Evolutionary conservation across 2,888 invertebrate species (phyloP), one percentile per base, ranked within the genome.

Genomic region (Theretra japonica): DNA sequence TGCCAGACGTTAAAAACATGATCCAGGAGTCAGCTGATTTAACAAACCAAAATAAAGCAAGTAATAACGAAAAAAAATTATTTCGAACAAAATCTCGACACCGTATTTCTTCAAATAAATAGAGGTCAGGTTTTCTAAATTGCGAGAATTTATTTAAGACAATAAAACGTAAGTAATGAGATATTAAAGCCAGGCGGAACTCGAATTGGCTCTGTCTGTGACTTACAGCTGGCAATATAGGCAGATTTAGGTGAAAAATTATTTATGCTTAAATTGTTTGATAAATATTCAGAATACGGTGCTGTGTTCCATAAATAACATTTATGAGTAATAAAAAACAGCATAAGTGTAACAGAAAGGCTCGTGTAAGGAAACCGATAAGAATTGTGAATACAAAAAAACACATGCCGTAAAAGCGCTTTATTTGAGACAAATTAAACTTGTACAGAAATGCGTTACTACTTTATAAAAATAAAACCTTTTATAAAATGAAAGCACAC

Each of bases 121-220:
- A 23, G 19, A 68, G 23, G 6, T 30, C 17, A 41, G 30, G n/a
- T 25, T 65, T 48, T 2, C 41, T 48, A 65, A 65, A 48, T 65
- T 17, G 25, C 48, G 17, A 48, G 6, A 65, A 65, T 65, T 65
- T 65, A 23, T 65, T 65, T 48, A 60, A 33, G 48, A 65, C 48
- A 48, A 48, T 65, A 17, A 65, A 65, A 41, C 23, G 41, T 23
- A 48, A 65, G 41, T 48, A 65, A 48, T 48, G 48, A 65, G 48
- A 65, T 48, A 48, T 65, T 65, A 65, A 65, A 48, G 23, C 41
- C 41, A 48, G 65, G 11, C 65, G 65, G 48, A 65, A 65, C 41
- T 48, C 21, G 65, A 65, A 48, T 65, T 48, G 23, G 65, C 8
- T 65, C 21, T 48, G 48, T 15, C 30, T 60, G 30, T 17, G 41